A percentile compares a stretch with the other conserved stretches of the same genome.
These are phyloP conservation scores for Thaumetopoea pityocampa DNA, from an alignment of 1,140 invertebrate genomes.

Conservation along the genomic window DNA sequence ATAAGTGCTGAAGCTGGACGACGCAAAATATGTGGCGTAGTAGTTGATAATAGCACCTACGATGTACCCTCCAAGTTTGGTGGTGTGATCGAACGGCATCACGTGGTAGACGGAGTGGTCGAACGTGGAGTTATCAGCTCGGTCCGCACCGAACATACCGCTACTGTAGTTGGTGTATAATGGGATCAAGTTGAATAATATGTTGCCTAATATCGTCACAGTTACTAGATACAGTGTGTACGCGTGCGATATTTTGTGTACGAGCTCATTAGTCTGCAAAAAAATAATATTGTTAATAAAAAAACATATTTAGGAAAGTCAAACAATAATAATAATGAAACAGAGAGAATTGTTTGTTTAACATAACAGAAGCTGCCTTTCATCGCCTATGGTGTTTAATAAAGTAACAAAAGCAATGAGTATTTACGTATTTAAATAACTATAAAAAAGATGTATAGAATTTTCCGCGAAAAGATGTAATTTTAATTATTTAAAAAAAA, in stretches of 20 bases:
- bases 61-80: slow-evolving; percentile 4
- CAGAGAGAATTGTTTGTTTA: no score
- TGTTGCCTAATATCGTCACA: background rate
- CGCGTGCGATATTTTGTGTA: slow-evolving; percentile 4
- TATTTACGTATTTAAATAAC: no score
- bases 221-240: slow-evolving; percentile 7
- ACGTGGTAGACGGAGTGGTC: slow-evolving; percentile 5
- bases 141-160: slow-evolving; percentile 1
- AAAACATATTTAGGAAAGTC: no score
- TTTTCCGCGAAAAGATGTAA: no score
- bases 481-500: no score
- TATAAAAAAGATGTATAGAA: no score
- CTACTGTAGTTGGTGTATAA: slow-evolving; percentile 3
- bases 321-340: no score
- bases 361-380: no score
- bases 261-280: slow-evolving; percentile 10
- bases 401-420: no score
- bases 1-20: background rate
- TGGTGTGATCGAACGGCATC: slow-evolving; percentile 8
- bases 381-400: no score
- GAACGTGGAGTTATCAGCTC: slow-evolving; percentile 1
- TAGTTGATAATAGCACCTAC: slow-evolving; percentile 4
- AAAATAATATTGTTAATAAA: no score
- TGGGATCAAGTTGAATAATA: slow-evolving; percentile 12
- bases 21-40: background rate